These are phyloP conservation scores for Corvus cornix DNA, from an alignment of 2,113 vertebrate species.

Conservation along the genomic window DNA sequence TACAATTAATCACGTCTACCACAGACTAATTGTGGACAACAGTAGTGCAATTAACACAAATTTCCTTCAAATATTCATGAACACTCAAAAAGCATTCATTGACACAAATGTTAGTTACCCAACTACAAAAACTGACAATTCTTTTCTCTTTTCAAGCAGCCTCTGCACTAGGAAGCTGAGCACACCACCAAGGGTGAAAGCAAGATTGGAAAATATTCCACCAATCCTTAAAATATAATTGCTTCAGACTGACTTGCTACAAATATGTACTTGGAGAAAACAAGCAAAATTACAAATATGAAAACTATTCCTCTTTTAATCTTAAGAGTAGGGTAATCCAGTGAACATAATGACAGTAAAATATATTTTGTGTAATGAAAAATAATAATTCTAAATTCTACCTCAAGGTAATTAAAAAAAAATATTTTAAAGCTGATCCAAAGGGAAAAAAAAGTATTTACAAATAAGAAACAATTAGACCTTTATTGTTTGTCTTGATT, in stretches of 20 bases:
- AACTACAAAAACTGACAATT: slow-evolving; percentile 33
- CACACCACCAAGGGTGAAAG: background rate
- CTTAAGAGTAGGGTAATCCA: background rate
- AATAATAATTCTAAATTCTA: background rate
- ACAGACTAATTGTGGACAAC: slow-evolving; percentile 79
- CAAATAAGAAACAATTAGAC: background rate
- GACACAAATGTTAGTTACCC: slow-evolving; percentile 48
- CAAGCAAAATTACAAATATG: background rate
- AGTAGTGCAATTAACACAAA: slow-evolving; percentile 75
- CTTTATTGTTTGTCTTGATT: background rate
- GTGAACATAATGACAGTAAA: background rate
- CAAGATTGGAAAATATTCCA: background rate
- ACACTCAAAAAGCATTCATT: slow-evolving; percentile 55
- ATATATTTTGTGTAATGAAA: background rate
- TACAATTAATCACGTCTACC: slow-evolving; percentile 79
- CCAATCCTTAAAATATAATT: slow-evolving; percentile 5
- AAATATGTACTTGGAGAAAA: background rate
- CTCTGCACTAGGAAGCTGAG: slow-evolving; percentile 2
- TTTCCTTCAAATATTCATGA: slow-evolving; percentile 74
- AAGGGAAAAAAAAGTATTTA: background rate
- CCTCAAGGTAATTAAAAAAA: rapidly evolving
- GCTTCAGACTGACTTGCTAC: background rate
- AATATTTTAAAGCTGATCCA: background rate
- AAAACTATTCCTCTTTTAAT: background rate
- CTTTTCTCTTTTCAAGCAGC: slow-evolving; percentile 24